Evolutionary conservation across 2,797 vertebrate genomes (phyloP).

Genomic region (Sebastes nivosus): DNA sequence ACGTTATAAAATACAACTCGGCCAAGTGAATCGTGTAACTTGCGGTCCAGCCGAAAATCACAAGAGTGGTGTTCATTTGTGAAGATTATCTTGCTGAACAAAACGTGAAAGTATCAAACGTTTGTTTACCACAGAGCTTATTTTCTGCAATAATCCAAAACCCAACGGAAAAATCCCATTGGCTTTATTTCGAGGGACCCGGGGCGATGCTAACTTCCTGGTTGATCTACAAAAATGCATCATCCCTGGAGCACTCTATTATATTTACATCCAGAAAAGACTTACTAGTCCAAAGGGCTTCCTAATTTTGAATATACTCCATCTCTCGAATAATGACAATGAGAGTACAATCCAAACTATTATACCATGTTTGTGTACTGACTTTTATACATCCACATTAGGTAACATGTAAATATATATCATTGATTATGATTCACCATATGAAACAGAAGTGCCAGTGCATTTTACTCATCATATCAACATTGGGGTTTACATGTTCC

Average conservation of each 20-base stretch:
- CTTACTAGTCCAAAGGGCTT: background rate
- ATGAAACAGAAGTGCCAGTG: constrained; percentile 30
- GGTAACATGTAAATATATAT: constrained; percentile 35
- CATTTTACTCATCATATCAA: constrained; percentile 44
- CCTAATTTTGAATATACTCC: constrained; percentile 6
- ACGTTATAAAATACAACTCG: no score
- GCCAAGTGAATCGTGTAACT: no score
- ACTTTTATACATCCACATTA: constrained; percentile 13
- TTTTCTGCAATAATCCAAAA: no score
- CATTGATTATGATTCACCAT: constrained; percentile 1
- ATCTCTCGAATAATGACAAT: background rate
- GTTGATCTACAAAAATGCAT: no score
- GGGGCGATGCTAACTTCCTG: no score
- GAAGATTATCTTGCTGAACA: no score
- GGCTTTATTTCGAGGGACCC: no score
- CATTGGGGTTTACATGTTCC: constrained; percentile 25
- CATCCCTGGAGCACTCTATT: no score
- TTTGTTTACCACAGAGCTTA: no score
- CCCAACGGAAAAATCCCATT: background rate
- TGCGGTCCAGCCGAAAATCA: no score
- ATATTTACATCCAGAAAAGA: background rate
- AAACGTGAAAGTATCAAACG: no score
- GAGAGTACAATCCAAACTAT: background rate
- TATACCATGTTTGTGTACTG: constrained; percentile 14
- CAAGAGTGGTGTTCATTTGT: no score